phyloP scores from a whole-genome alignment of 2,888 invertebrate species.

The Parthenolecanium corni region DNA sequence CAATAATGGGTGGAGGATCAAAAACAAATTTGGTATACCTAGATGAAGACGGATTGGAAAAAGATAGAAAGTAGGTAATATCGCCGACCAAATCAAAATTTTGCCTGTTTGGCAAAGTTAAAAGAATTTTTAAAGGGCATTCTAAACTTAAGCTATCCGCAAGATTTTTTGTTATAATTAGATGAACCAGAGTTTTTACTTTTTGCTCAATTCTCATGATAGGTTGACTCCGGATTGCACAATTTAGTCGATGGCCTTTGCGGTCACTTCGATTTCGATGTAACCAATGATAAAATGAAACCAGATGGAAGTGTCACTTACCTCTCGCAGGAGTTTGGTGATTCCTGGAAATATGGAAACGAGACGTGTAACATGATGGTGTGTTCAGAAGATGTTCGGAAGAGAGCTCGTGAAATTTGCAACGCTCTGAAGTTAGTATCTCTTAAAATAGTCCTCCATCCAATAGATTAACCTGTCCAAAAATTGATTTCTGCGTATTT shows the following conservation, averaged over 20 bases:
- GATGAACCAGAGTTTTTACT: not conserved
- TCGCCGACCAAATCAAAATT: too few species aligned
- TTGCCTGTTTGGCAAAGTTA: too few species aligned
- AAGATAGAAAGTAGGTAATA: too few species aligned
- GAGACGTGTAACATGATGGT: slow-evolving; percentile 48
- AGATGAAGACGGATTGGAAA: too few species aligned
- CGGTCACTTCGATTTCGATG: slow-evolving; percentile 58
- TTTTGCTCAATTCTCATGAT: not conserved
- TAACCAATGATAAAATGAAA: slow-evolving; percentile 55
- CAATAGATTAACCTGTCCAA: too few species aligned
- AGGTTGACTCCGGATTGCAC: slow-evolving; percentile 34
- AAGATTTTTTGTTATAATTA: not conserved
- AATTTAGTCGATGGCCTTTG: slow-evolving; percentile 65
- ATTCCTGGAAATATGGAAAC: slow-evolving; percentile 49
- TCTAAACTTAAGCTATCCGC: too few species aligned
- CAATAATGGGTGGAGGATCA: too few species aligned
- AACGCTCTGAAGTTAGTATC: slow-evolving; percentile 39
- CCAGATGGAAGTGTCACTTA: slow-evolving; percentile 53
- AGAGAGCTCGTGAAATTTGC: slow-evolving; percentile 56
- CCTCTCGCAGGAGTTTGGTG: slow-evolving; percentile 59
- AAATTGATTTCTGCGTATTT: too few species aligned
- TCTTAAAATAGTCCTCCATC: not conserved
- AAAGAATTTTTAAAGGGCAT: too few species aligned
- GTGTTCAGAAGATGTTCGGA: slow-evolving; percentile 51
- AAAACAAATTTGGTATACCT: too few species aligned